Evolutionary conservation across 1,140 invertebrate species (phyloP), one percentile per base, ranked within the genome.

Genomic region (Bombus superbus): DNA sequence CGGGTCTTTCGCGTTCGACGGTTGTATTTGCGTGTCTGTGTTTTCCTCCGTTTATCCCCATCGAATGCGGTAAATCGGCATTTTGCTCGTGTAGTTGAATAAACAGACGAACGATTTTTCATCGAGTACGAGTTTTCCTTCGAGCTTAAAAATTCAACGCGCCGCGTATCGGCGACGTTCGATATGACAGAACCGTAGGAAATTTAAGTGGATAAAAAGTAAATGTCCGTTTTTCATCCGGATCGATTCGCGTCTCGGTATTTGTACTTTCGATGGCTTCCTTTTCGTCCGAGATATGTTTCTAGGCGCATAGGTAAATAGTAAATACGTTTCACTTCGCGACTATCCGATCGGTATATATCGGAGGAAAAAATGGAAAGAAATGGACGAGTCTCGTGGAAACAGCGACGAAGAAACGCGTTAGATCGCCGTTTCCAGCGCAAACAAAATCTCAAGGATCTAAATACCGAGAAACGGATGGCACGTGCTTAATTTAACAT

Each of bases 181-280:
- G 32, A 38, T 76, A 53, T 40, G 25, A 66, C n/a, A 28, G 28
- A 25, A 44, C 0, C 18, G 42, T 35, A 42, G 40, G 11, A 68
- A 66, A 66, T 77, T 68, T 68, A 53, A 83, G 62, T 42, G 81
- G 44, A 53, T 53, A 40, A 76, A 83, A 83, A 59, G 75, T 68
- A 83, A 83, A 83, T 77, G 53, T 28, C 81, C 35, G n/a, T 42
- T 32, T 42, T 35, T 53, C 59, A n/a, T 66, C 42, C 11, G 59
- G 5, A 76, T 77, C 81, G 38, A 47, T 28, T 32, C 35, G 59
- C 42, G 25, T n/a, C 35, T 4, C 73, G 40, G 66, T 83, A 35
- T 83, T 83, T 83, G 72, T 6, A 10, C 57, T 25, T 10, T 18
- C 81, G 47, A 62, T 40, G 42, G 72, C 32, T 66, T 53, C 35